Conservation (phyloP, 1,140 invertebrate genomes). For the Trichogramma pretiosum region DNA sequence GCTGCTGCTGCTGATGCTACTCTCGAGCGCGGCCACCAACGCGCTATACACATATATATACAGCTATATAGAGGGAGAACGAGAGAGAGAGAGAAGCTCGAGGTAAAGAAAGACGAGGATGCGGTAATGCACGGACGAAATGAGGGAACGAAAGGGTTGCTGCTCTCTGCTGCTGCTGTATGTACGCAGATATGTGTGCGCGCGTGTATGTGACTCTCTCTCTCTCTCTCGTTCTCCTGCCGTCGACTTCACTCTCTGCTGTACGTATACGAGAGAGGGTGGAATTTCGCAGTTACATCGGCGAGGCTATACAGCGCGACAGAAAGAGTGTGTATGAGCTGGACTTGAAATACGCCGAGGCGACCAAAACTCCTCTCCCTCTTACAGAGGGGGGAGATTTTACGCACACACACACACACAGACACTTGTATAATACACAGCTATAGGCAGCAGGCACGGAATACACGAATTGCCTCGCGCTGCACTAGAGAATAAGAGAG, state of each 20-base stretch:
- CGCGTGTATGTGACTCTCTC: not conserved
- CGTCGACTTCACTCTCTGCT: too few relatives aligned
- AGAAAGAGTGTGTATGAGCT: slow-evolving; percentile 19
- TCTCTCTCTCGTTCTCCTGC: too few relatives aligned
- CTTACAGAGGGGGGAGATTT: too few relatives aligned
- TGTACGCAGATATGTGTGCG: not conserved
- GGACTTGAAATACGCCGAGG: slow-evolving; percentile 40
- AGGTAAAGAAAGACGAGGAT: slow-evolving; percentile 16
- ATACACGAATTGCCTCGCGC: too few relatives aligned
- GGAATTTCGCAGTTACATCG: too few relatives aligned
- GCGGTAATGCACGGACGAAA: slow-evolving; percentile 15
- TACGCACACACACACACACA: too few relatives aligned
- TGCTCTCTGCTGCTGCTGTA: not conserved
- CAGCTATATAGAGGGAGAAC: slow-evolving; percentile 12
- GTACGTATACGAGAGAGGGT: slow-evolving; percentile 23
- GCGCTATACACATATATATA: slow-evolving; percentile 1
- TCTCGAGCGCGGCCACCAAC: slow-evolving; percentile 28
- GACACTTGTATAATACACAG: too few relatives aligned
- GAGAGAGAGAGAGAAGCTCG: slow-evolving; percentile 15
- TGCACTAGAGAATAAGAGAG: too few relatives aligned
- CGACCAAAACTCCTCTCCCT: too few relatives aligned
- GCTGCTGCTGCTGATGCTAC: slow-evolving; percentile 30
- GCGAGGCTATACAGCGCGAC: too few relatives aligned
- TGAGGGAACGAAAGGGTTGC: slow-evolving; percentile 17
- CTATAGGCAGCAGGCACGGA: too few relatives aligned